Evolutionary conservation across 2,113 vertebrate genomes (phyloP).

Genomic region (Maccullochella peelii): DNA sequence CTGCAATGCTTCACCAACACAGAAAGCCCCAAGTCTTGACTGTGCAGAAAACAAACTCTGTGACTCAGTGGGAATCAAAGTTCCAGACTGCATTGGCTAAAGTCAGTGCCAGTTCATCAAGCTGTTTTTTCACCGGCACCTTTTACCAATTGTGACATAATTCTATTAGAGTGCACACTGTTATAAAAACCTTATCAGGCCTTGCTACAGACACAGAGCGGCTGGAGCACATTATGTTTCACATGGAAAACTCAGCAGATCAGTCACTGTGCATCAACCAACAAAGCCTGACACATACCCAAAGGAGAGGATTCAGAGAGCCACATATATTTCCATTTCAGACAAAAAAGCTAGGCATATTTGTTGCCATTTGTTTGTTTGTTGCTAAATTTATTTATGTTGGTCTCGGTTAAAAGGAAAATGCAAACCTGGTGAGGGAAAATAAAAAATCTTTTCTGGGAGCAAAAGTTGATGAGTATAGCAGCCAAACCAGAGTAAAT

Average conservation of each 20-base stretch:
- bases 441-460: not conserved
- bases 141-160: conserved; percentile 48
- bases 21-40: conserved; percentile 19
- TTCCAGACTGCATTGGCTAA: not conserved
- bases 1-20: conserved; percentile 28
- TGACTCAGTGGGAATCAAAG: conserved; percentile 39
- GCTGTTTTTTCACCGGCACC: conserved; percentile 37
- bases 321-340: conserved; percentile 23
- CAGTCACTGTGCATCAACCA: conserved; percentile 12
- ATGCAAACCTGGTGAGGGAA: conserved; percentile 15
- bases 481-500: conserved; percentile 56
- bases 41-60: conserved; percentile 39
- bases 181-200: conserved; percentile 36
- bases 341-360: conserved; percentile 18
- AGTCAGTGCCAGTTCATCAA: conserved; percentile 33
- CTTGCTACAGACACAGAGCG: conserved; percentile 8
- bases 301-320: conserved; percentile 9
- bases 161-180: conserved; percentile 9
- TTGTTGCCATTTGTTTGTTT: conserved; percentile 53
- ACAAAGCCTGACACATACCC: conserved; percentile 17
- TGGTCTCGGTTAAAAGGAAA: conserved; percentile 13
- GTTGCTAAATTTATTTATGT: conserved; percentile 40
- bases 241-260: conserved; percentile 11
- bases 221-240: conserved; percentile 38
- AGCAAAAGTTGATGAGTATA: conserved; percentile 3